Base-by-base conservation (phyloP, 2,113 vertebrate species). In the Tetrax tetrax region DNA sequence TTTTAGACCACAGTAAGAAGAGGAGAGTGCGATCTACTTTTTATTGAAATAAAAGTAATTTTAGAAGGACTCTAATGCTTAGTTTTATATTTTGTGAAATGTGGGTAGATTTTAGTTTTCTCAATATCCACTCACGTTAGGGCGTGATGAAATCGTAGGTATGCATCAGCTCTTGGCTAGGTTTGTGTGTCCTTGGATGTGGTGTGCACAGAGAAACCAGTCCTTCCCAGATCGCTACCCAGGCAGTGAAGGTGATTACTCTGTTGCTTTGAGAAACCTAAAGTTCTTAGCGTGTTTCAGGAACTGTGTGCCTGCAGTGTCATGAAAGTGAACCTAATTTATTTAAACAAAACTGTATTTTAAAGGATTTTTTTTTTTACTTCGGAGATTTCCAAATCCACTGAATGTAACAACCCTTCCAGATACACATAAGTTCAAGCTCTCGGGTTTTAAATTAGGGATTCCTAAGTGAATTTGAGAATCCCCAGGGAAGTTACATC, bases 381-480 rank as follows among this genome's bases (percentile, higher is more conserved):
- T 74, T 12, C 24, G 29, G 59, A 60, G 56, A 28, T 78, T 60
- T 78, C 81, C 11, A 1, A 3, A 1, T 59, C 37, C n/a, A 14
- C 22, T 45, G 68, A 70, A 74, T 31, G 6, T 47, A 57, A 31
- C 27, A 19, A 1, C 63, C 29, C 57, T 86, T 89, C 33, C 66
- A 83, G 69, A 70, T 50, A 6, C 22, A 48, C 35, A 11, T 43
- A 38, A 33, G 18, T 31, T 20, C 3, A 16, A 65, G 21, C 33
- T 25, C 65, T 63, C 77, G 28, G 41, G 71, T 51, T 85, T 63
- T 47, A 45, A 93, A 54, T 74, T 69, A 78, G 59, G 17, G 60
- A 64, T 93, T 70, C 88, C 54, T 74, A 94, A 94, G 24, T 92
- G 75, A 83, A 90, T 96, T 80, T 88, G 60, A 86, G 85, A 83